A percentile compares a stretch with the other conserved stretches of the same genome.
These are phyloP conservation scores for Cosmia pyralina DNA, from an alignment of 2,888 invertebrate genomes.

Conservation along the genomic window DNA sequence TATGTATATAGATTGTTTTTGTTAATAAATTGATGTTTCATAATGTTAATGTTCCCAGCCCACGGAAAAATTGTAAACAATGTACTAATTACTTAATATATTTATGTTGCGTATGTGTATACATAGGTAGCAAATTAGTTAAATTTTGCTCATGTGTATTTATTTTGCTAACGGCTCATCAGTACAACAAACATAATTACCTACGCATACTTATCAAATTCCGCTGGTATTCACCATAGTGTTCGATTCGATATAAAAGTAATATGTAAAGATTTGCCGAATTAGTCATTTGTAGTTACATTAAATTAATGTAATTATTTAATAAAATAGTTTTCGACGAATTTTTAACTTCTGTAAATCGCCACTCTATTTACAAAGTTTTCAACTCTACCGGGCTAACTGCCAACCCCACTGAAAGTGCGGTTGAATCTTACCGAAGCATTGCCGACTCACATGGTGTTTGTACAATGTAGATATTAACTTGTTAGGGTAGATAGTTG, in stretches of 20 bases:
- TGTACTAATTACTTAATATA: slow-evolving; percentile 66
- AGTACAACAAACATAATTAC: slow-evolving; percentile 54
- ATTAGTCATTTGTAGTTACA: slow-evolving; percentile 86
- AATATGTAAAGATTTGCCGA: slow-evolving; percentile 85
- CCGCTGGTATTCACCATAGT: slow-evolving; percentile 83
- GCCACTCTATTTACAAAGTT: slow-evolving; percentile 78
- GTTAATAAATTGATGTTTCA: slow-evolving; percentile 87
- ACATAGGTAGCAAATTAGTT: slow-evolving; percentile 60
- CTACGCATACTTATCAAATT: slow-evolving; percentile 60
- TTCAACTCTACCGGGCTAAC: slow-evolving; percentile 74
- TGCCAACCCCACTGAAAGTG: slow-evolving; percentile 71
- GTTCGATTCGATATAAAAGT: slow-evolving; percentile 81
- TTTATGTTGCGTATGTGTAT: slow-evolving; percentile 61
- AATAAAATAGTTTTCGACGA: slow-evolving; percentile 80
- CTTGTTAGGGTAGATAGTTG: slow-evolving; percentile 81
- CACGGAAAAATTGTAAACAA: slow-evolving; percentile 74
- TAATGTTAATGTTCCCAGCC: slow-evolving; percentile 86
- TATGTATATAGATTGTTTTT: slow-evolving; percentile 85
- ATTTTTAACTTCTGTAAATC: slow-evolving; percentile 79
- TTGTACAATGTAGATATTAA: slow-evolving; percentile 83
- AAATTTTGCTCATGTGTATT: slow-evolving; percentile 59
- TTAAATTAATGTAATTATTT: slow-evolving; percentile 71
- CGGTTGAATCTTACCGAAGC: slow-evolving; percentile 66
- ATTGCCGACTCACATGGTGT: slow-evolving; percentile 75
- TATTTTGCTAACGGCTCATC: slow-evolving; percentile 66